Evolutionary conservation across 2,113 vertebrate genomes (phyloP), one percentile per base, ranked within the genome.

Genomic region (Scatophagus argus): DNA sequence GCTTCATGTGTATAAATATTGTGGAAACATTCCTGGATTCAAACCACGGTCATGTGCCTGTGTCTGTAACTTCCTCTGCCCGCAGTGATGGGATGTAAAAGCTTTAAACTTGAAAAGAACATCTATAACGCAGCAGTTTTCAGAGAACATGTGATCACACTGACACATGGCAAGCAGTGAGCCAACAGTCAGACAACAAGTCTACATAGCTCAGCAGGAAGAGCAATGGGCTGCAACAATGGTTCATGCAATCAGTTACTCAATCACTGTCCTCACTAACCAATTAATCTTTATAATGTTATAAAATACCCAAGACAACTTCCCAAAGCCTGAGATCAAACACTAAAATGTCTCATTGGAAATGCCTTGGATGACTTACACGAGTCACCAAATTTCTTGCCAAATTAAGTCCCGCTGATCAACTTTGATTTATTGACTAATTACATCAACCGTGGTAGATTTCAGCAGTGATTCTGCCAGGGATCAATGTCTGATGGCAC

Each of bases 121-220:
- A 21, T 36, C 23, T 32, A n/a, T 62, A 8, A 38, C 29, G 19
- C 75, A 39, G 43, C 61, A 41, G 10, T 21, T 49, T 62, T 47
- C 43, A 52, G 34, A 51, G 25, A 54, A 36, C 32, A 10, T 72
- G 61, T 65, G 67, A 62, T 73, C 67, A 31, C 21, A 43, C 58
- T 47, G 49, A 67, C 63, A 17, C 5, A 49, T 34, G 56, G 43
- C 59, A 75, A 49, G 56, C 58, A 62, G 23, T 34, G 64, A 41
- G 19, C 59, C 23, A 25, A 23, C 63, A 31, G 27, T 27, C 17
- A 60, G 38, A 67, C 36, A 46, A 65, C 4, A 12, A 47, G 51
- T 19, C 19, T 12, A 19, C 19, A 5, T 29, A 19, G 5, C 12
- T 69, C 46, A 51, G 21, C 23, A 12, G 55, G 41, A 0, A 10